These are phyloP conservation scores for Thereva nobilitata DNA, from an alignment of 2,888 invertebrate species.

Conservation along the genomic window DNA sequence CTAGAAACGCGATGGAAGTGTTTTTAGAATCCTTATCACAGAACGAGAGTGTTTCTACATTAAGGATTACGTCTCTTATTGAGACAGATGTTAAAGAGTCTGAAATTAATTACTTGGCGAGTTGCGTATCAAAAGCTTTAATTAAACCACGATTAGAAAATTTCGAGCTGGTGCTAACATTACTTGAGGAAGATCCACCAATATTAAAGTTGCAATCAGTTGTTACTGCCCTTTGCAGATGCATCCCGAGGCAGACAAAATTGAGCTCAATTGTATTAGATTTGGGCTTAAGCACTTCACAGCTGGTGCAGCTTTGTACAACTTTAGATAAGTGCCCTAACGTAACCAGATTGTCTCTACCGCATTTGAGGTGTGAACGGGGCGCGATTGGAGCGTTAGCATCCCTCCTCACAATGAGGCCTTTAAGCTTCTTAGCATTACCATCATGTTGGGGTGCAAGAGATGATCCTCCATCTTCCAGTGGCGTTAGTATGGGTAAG, in stretches of 20 bases:
- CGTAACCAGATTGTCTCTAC: conserved; percentile 61
- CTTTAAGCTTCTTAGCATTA: conserved; percentile 60
- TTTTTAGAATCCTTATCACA: conserved; percentile 60
- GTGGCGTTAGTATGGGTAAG: conserved; percentile 61
- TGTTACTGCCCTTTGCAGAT: conserved; percentile 60
- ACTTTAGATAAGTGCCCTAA: conserved; percentile 60
- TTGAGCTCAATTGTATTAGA: conserved; percentile 61
- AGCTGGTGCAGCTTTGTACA: conserved; percentile 61
- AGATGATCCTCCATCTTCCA: conserved; percentile 61
- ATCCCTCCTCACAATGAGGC: conserved; percentile 58
- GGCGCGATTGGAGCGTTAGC: conserved; percentile 61
- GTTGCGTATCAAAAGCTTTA: conserved; percentile 58
- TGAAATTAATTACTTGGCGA: conserved; percentile 60
- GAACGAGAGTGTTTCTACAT: conserved; percentile 61
- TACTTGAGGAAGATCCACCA: conserved; percentile 62
- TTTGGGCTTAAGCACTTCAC: conserved; percentile 61
- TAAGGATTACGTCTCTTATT: conserved; percentile 60
- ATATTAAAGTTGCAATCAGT: conserved; percentile 60
- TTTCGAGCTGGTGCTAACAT: conserved; percentile 62
- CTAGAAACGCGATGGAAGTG: conserved; percentile 56
- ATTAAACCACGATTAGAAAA: conserved; percentile 60
- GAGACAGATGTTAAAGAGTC: conserved; percentile 62
- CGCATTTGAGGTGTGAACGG: conserved; percentile 62
- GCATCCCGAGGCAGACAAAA: conserved; percentile 50
- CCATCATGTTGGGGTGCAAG: conserved; percentile 62